A percentile compares a stretch with the other conserved stretches of the same genome.
These are phyloP conservation scores for Oncorhynchus mykiss DNA, from an alignment of 2,113 vertebrate genomes.

Conservation along the genomic window DNA sequence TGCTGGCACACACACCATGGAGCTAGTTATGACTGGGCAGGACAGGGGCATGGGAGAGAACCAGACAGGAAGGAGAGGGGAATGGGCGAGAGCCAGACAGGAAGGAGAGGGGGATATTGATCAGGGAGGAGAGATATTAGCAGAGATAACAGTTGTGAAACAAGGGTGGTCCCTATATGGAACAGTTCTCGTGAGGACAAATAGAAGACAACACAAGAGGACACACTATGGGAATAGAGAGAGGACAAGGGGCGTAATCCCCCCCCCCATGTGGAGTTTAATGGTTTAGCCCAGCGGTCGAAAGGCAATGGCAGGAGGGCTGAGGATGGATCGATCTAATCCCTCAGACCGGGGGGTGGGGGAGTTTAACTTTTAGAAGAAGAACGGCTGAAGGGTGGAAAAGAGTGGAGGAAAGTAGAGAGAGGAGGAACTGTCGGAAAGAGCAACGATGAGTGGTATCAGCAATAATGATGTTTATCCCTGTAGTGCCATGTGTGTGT, in stretches of 20 bases:
- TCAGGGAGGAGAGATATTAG: slow-evolving; percentile 22
- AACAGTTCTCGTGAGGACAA: slow-evolving; percentile 23
- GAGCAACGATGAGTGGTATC: too few relatives aligned
- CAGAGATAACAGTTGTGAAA: neutral
- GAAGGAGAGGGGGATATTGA: slow-evolving; percentile 42
- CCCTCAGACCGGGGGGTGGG: slow-evolving; percentile 46
- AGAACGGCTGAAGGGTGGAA: neutral
- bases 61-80: slow-evolving; percentile 20
- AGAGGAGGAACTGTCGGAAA: neutral
- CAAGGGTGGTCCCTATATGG: slow-evolving; percentile 7
- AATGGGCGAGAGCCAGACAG: slow-evolving; percentile 37
- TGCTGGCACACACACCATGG: neutral
- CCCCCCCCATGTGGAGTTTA: slow-evolving; percentile 54
- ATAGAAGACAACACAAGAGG: slow-evolving; percentile 17
- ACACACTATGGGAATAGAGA: slow-evolving; percentile 48
- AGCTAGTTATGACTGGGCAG: slow-evolving; percentile 4
- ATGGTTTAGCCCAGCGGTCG: slow-evolving; percentile 57
- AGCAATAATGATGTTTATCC: too few relatives aligned
- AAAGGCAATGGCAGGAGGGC: slow-evolving; percentile 33
- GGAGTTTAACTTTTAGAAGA: slow-evolving; percentile 48
- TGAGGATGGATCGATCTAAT: slow-evolving; percentile 56
- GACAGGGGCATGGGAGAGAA: too few relatives aligned
- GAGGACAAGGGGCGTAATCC: slow-evolving; percentile 39
- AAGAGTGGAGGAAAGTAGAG: neutral
- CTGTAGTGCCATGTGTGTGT: too few relatives aligned